Percentiles rank a stretch among this genome's conserved stretches.
phyloP scores from a whole-genome alignment of 2,113 vertebrate genomes.

The Odocoileus virginianus region DNA sequence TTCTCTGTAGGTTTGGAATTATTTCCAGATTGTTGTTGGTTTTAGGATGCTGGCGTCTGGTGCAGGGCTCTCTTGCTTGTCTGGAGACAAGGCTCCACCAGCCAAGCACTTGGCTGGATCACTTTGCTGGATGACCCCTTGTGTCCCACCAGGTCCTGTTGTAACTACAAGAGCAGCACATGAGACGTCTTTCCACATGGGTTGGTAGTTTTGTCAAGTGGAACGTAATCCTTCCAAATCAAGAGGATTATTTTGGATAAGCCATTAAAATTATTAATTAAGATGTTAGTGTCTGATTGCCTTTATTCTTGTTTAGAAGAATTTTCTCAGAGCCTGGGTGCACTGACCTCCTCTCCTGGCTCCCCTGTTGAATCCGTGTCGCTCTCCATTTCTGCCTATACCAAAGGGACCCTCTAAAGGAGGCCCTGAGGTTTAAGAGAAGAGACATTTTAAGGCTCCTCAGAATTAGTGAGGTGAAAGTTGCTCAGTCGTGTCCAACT shows the following conservation, averaged over 20 bases:
- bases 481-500: not conserved
- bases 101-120: not conserved
- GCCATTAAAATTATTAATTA: conserved; percentile 49
- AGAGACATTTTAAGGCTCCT: not conserved
- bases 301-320: not conserved
- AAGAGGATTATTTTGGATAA: conserved; percentile 58
- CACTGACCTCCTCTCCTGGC: not conserved
- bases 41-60: not conserved
- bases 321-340: not conserved
- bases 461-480: not conserved
- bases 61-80: not conserved
- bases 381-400: not conserved
- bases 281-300: not conserved
- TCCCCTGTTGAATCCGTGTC: not conserved
- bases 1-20: not conserved
- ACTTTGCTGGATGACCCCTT: not conserved
- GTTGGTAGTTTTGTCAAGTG: conserved; percentile 34
- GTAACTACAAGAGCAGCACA: not conserved
- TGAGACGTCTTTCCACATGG: conserved; percentile 42
- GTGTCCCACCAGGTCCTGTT: not conserved
- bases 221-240: conserved; percentile 57
- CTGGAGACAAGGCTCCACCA: not conserved
- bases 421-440: not conserved
- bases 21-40: not conserved
- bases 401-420: not conserved